Percentiles rank a stretch among this genome's conserved stretches.
These are phyloP conservation scores for Lethenteron reissneri DNA, from an alignment of 2,113 vertebrate genomes.

Conservation along the genomic window DNA sequence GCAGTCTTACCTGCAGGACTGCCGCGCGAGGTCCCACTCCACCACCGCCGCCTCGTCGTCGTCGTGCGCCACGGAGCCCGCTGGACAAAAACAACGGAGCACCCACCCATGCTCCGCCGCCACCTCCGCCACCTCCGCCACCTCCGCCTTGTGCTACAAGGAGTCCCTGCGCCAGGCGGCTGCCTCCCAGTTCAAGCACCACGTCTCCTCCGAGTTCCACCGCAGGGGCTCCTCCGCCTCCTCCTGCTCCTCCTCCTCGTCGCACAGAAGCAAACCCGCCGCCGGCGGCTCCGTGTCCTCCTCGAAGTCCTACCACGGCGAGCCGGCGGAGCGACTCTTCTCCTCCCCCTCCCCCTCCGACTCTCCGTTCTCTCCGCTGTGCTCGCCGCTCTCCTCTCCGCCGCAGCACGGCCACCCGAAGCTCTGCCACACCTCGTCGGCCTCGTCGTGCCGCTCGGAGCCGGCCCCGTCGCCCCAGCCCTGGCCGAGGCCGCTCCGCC, in stretches of 20 bases:
- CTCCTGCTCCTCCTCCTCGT: background rate
- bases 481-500: conserved; percentile 19
- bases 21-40: no score
- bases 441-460: conserved; percentile 26
- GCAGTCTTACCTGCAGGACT: no score
- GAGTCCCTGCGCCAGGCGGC: no score
- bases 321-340: conserved; percentile 14
- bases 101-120: no score
- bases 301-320: conserved; percentile 16
- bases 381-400: conserved; percentile 16
- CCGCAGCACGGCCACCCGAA: conserved; percentile 33
- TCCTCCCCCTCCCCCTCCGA: conserved; percentile 16
- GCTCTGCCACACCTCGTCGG: conserved; percentile 26
- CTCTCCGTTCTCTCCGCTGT: conserved; percentile 15
- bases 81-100: no score
- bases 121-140: no score
- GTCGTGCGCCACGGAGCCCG: no score
- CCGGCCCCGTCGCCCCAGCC: conserved; percentile 20
- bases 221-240: no score
- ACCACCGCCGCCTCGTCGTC: no score
- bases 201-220: no score
- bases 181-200: no score
- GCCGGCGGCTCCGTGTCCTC: conserved; percentile 9
- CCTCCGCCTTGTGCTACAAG: no score
- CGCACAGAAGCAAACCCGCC: conserved; percentile 9